Evolutionary conservation across 2,797 vertebrate genomes (phyloP), one percentile per base, ranked within the genome.

Genomic region (Ambastaia sidthimunki): DNA sequence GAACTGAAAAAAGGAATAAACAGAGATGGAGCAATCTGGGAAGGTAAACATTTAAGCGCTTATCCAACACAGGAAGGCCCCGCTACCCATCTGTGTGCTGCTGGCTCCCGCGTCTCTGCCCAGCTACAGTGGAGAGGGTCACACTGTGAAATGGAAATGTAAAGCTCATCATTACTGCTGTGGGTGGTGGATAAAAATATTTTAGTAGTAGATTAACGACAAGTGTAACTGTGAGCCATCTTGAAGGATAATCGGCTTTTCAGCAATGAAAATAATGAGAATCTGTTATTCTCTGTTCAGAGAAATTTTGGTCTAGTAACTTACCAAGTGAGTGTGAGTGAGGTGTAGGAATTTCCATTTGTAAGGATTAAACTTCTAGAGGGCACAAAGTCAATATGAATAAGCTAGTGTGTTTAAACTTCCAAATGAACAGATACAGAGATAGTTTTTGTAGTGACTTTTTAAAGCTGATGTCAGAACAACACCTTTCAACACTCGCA

Each of bases 1-100:
- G 76, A 21, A 44, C 48, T 25, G 52, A 65, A 60, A 28, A 71
- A 59, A 28, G 75, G 65, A 69, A 67, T 44, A 60, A 66, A 3
- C 86, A 74, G 84, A 85, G 85, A 74, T 83, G 84, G 91, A 85
- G 89, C 89, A 90, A 91, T 91, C 89, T 90, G 88, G 87, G 83
- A 86, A 89, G 86, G 90, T 91, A 93, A 93, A 93, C 91, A 92
- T 91, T 91, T 91, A 90, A 86, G 70, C 83, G 86, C 89, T 89
- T 86, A 88, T 90, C 84, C 41, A 54, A 86, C 86, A 82, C 84
- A 87, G 86, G 82, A 86, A 48, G 63, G 12, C 34, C 13, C 71
- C 66, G 71, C 74, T 78, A 85, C 86, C 89, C 90, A 91, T 92
- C 90, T 92, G 90, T 85, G 89, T 25, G 23, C 68, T 16, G 16